A percentile compares a stretch with the other conserved stretches of the same genome.
Conservation (phyloP, 2,797 vertebrate species). For the Xyrichtys novacula region DNA sequence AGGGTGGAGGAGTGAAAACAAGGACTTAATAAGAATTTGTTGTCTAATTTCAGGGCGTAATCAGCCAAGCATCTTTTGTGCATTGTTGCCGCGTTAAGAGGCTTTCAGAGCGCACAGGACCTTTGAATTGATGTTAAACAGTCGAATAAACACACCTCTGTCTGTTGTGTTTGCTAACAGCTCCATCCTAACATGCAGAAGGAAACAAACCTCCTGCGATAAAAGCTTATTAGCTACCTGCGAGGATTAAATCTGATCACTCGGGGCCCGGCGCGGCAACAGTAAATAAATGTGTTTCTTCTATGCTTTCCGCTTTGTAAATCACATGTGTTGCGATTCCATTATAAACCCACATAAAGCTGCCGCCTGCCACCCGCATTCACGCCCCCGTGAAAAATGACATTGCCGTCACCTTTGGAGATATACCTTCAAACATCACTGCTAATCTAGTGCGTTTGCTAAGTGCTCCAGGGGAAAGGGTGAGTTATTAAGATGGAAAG, state of each 20-base stretch:
- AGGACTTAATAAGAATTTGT: slow-evolving; percentile 33
- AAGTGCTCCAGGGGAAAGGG: slow-evolving; percentile 70
- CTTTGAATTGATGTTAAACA: slow-evolving; percentile 56
- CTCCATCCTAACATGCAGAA: slow-evolving; percentile 57
- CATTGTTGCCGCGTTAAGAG: slow-evolving; percentile 41
- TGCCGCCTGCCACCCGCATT: slow-evolving; percentile 43
- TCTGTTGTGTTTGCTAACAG: slow-evolving; percentile 42
- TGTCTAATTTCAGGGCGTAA: slow-evolving; percentile 50
- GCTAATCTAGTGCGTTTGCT: slow-evolving; percentile 69
- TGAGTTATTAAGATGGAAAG: slow-evolving; percentile 77
- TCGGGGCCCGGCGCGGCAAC: slow-evolving; percentile 42
- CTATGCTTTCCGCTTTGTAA: slow-evolving; percentile 52
- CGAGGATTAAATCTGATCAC: slow-evolving; percentile 70
- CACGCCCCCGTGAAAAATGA: slow-evolving; percentile 65
- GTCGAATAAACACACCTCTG: slow-evolving; percentile 55
- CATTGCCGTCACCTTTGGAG: slow-evolving; percentile 74
- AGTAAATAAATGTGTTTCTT: slow-evolving; percentile 61
- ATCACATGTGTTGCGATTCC: slow-evolving; percentile 56
- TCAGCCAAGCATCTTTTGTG: slow-evolving; percentile 42
- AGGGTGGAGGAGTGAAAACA: slow-evolving; percentile 7
- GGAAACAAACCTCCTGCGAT: slow-evolving; percentile 55
- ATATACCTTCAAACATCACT: slow-evolving; percentile 71
- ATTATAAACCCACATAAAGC: slow-evolving; percentile 47
- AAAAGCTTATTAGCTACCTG: slow-evolving; percentile 74
- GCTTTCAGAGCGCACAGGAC: slow-evolving; percentile 47